phyloP scores from a whole-genome alignment of 2,113 vertebrate genomes.

The Coryphaenoides rupestris region DNA sequence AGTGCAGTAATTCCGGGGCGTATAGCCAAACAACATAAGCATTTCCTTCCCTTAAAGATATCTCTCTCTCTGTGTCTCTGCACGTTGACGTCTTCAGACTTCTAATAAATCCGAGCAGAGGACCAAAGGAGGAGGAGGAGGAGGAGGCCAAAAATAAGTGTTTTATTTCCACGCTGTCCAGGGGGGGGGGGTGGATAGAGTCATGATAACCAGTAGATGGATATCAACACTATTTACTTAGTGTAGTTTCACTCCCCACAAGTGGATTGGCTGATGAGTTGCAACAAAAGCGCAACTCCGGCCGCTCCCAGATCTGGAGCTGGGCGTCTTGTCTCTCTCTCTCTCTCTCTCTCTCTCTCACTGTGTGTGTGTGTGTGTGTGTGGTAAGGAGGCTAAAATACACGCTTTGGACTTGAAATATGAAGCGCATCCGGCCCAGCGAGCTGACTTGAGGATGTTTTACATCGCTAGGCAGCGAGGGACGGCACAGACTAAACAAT shows the following conservation, averaged over 20 bases:
- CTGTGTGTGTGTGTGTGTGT: too few species aligned
- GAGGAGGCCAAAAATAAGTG: conserved; percentile 24
- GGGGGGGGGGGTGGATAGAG: not conserved
- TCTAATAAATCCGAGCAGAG: not conserved
- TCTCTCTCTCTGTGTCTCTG: conserved; percentile 32
- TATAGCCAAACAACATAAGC: conserved; percentile 45
- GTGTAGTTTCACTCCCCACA: too few species aligned
- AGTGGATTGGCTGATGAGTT: conserved; percentile 25
- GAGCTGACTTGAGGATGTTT: not conserved
- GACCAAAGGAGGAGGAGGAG: too few species aligned
- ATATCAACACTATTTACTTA: not conserved
- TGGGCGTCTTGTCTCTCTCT: too few species aligned
- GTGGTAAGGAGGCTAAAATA: conserved; percentile 40
- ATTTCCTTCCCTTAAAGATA: conserved; percentile 56
- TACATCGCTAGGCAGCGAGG: conserved; percentile 14
- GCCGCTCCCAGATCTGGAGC: conserved; percentile 58
- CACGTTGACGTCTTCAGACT: conserved; percentile 5
- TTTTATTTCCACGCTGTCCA: not conserved
- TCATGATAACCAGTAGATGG: not conserved
- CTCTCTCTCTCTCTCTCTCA: too few species aligned
- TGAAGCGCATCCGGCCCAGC: conserved; percentile 34
- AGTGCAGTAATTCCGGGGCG: conserved; percentile 42
- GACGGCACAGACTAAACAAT: conserved; percentile 44
- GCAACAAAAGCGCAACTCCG: conserved; percentile 26
- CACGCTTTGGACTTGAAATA: conserved; percentile 42